Evolutionary conservation across 2,888 invertebrate genomes (phyloP).

Genomic region (Hybos culiciformis): DNA sequence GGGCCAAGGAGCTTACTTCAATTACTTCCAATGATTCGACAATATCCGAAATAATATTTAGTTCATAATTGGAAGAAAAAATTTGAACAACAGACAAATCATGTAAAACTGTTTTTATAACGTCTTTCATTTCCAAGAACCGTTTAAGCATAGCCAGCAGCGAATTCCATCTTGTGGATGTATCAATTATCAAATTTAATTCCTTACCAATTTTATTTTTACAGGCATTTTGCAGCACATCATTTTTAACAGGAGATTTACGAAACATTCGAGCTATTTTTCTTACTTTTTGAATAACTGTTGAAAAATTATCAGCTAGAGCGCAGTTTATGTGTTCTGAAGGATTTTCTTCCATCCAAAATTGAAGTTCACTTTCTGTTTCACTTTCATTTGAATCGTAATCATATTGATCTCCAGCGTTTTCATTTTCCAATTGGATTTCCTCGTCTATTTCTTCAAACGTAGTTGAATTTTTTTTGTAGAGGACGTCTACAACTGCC

Average conservation of each 20-base stretch:
- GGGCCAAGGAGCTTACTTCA: background rate
- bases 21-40: background rate
- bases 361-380: background rate
- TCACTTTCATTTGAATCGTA: background rate
- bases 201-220: background rate
- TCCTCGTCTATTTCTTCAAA: background rate
- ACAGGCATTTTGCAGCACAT: background rate
- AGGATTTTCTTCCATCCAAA: background rate
- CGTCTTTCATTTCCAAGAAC: background rate
- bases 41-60: background rate
- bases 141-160: background rate
- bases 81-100: background rate
- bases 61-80: background rate
- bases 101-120: background rate
- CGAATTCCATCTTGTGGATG: background rate
- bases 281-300: background rate
- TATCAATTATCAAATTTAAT: background rate
- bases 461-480: background rate
- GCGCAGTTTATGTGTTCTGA: background rate
- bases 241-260: background rate
- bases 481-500: conserved; percentile 13
- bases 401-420: background rate
- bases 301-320: background rate
- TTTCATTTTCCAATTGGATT: background rate
- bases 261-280: background rate